A percentile compares a stretch with the other conserved stretches of the same genome.
Conservation (phyloP, 2,888 invertebrate genomes). For the Rotaria sp. region DNA sequence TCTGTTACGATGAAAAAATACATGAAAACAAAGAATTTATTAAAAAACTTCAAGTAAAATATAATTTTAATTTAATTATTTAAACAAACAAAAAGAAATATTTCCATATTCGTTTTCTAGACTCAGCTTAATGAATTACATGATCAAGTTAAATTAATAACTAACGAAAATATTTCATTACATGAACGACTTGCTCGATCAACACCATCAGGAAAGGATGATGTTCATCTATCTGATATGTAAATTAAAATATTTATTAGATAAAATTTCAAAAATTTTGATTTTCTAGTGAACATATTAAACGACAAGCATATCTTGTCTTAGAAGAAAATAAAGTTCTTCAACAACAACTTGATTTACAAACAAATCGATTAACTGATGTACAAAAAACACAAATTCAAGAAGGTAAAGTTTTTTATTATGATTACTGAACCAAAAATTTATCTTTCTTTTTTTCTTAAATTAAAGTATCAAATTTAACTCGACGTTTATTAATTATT, state of each 20-base stretch:
- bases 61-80: neutral
- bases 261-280: too few relatives aligned
- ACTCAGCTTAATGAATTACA: constrained; percentile 32
- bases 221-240: neutral
- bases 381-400: constrained; percentile 48
- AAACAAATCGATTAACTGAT: constrained; percentile 50
- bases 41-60: constrained; percentile 46
- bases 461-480: constrained; percentile 46
- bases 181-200: constrained; percentile 30
- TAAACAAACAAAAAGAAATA: neutral
- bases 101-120: constrained; percentile 19
- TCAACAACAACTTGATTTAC: constrained; percentile 51
- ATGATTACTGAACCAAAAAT: neutral
- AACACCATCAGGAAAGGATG: neutral
- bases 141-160: constrained; percentile 31
- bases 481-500: constrained; percentile 46
- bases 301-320: constrained; percentile 53
- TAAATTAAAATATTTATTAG: neutral
- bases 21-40: constrained; percentile 48
- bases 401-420: constrained; percentile 46
- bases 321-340: constrained; percentile 55
- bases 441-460: constrained; percentile 16
- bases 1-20: constrained; percentile 53
- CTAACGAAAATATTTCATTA: constrained; percentile 32
- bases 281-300: constrained; percentile 48